Conservation (phyloP, 2,797 vertebrate genomes). For the Artibeus jamaicensis region DNA sequence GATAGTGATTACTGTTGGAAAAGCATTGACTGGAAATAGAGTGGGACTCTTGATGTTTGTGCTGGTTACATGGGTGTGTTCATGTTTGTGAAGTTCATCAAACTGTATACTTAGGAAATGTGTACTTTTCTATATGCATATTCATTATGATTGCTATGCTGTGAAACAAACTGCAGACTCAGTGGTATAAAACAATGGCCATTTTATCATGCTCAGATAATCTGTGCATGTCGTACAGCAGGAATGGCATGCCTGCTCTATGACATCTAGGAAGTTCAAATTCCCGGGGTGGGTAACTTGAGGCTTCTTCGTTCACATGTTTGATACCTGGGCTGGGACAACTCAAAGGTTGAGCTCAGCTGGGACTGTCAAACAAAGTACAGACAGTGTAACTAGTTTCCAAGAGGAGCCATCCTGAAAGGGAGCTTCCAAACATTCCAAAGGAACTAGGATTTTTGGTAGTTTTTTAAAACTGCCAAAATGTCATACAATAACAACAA, state of each 20-base stretch:
- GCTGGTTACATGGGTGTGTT: neutral
- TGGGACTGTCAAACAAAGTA: neutral
- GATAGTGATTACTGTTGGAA: neutral
- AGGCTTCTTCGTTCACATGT: neutral
- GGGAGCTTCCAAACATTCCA: neutral
- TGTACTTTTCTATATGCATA: neutral
- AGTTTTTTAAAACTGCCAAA: neutral
- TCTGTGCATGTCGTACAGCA: slow-evolving; percentile 1
- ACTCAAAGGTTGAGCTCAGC: neutral
- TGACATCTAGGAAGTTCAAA: neutral
- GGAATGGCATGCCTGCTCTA: neutral
- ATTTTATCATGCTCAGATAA: neutral
- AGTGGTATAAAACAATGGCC: neutral
- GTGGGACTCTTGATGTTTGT: neutral
- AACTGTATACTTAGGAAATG: neutral
- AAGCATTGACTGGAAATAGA: neutral
- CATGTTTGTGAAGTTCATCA: slow-evolving; percentile 15
- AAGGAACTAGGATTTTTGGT: neutral
- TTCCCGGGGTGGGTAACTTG: neutral
- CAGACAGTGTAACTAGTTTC: neutral
- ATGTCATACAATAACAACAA: neutral
- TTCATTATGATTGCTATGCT: slow-evolving; percentile 10
- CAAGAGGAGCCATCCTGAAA: neutral
- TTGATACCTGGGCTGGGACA: neutral
- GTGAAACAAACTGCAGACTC: neutral